Evolutionary conservation across 2,797 vertebrate species (phyloP), one percentile per base, ranked within the genome.

Genomic region (Limosa lapponica): DNA sequence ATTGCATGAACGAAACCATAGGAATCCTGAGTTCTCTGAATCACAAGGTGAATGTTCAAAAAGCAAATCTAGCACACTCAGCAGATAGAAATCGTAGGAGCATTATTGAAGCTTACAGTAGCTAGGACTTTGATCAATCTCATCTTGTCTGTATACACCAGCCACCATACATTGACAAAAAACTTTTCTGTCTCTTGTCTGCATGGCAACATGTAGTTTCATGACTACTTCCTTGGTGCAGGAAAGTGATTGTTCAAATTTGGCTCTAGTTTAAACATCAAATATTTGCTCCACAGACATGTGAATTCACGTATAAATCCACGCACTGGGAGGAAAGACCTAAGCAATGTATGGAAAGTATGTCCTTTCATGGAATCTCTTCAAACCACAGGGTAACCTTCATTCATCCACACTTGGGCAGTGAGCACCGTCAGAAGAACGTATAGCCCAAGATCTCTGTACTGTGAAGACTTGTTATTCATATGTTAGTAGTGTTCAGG

Each of bases 201-300:
- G 9, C 2, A 16, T 25, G 28, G 20, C 4, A 73, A 8, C 6
- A 23, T 69, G 7, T 25, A 23, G 22, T 32, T 73, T 70, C 28
- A 41, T 23, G 5, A 32, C 11, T 10, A 0, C 0, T 23, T 32
- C 0, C 0, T 25, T 34, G 8, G 9, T 69, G 8, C 13, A 61
- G 25, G 13, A 73, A n/a, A 11, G 1, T n/a, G 20, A 16, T 0
- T 0, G 2, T 57, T 85, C 32, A 79, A 66, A 77, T 62, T 52
- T 77, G 20, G 1, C 0, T 5, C 3, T 65, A 32, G 0, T 67
- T 74, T 74, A 69, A 69, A 57, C n/a, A 51, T 18, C n/a, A 66
- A 22, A 25, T 46, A 10, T 39, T 86, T 93, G 8, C 23, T 75
- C 8, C 23, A 11, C 16, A 51, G 27, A 34, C 13, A 34, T 14